Base-by-base conservation (phyloP, 2,888 invertebrate species). In the Eledone cirrhosa region DNA sequence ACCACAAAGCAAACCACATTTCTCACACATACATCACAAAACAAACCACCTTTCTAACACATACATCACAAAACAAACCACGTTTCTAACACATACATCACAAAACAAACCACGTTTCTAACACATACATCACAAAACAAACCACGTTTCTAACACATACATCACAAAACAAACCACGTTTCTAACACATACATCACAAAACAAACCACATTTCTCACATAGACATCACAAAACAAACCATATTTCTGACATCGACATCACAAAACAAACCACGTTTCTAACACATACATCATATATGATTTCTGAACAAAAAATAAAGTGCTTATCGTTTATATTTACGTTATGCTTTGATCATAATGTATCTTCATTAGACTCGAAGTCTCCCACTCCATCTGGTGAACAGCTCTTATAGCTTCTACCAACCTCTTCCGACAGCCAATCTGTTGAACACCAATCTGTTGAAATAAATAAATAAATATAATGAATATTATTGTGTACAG, bases 331-430 rank as follows among this genome's bases (percentile, higher is more conserved):
- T 33, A 33, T 33, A 33, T 33, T 33, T 16, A 24, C 47, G 76
- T 48, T 75, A 90, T 83, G 59, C 87, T 83, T 80, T 87, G 88
- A 81, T 87, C 88, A 80, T 85, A 87, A 19, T 87, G 86, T 75
- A 89, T 78, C 31, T 87, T 81, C 1, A 89, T 87, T 5, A 92
- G 86, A 81, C 91, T 91, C 13, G 88, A 85, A 14, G 87, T 86
- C 80, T 91, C 86, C 91, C 91, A 92, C 53, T 90, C 90, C 79
- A 89, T 89, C 82, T 88, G 91, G 84, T 91, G 91, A 5, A 91
- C 89, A 48, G 87, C 87, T 47, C 87, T 86, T 31, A 91, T 88
- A 11, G 88, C 90, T 80, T 90, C 90, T 33, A 91, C 83, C 24
- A 92, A 86, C 83, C 90, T 90, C 83, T 91, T 91, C 19, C 91